These are phyloP conservation scores for Mus musculus DNA, from an alignment of 2,113 vertebrate species.

Conservation along the genomic window DNA sequence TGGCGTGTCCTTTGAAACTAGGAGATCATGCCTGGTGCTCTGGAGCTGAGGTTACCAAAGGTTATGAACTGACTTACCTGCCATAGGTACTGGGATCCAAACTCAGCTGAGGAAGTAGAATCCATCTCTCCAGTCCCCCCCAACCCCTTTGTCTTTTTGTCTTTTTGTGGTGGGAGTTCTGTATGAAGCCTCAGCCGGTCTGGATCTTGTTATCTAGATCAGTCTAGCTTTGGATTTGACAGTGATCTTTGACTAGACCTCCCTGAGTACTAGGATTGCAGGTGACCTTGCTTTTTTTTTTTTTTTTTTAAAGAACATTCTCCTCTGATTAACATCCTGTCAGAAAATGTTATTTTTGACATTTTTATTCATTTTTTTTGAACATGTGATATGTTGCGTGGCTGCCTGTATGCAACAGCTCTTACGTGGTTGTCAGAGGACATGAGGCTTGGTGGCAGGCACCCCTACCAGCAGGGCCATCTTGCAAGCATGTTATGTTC, in stretches of 20 bases:
- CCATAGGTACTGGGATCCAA: neutral
- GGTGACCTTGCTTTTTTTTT: neutral
- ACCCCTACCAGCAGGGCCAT: neutral
- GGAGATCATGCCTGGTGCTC: no score
- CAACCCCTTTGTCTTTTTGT: no score
- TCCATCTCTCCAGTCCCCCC: neutral
- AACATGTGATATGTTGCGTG: neutral
- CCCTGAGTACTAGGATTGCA: neutral
- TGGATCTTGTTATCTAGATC: neutral
- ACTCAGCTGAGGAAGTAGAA: neutral
- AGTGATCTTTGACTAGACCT: neutral
- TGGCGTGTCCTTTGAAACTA: neutral
- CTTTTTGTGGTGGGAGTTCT: neutral
- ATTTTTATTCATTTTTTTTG: neutral
- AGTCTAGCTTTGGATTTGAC: neutral
- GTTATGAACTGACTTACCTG: neutral
- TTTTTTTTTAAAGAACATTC: neutral
- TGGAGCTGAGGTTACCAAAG: neutral
- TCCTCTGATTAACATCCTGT: neutral
- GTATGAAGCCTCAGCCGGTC: neutral
- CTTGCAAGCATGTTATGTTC: neutral
- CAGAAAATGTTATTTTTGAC: neutral
- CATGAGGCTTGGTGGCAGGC: neutral
- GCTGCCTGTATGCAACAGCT: neutral
- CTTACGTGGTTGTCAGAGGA: neutral